phyloP scores from a whole-genome alignment of 2,113 vertebrate genomes.

The Cololabis saira region DNA sequence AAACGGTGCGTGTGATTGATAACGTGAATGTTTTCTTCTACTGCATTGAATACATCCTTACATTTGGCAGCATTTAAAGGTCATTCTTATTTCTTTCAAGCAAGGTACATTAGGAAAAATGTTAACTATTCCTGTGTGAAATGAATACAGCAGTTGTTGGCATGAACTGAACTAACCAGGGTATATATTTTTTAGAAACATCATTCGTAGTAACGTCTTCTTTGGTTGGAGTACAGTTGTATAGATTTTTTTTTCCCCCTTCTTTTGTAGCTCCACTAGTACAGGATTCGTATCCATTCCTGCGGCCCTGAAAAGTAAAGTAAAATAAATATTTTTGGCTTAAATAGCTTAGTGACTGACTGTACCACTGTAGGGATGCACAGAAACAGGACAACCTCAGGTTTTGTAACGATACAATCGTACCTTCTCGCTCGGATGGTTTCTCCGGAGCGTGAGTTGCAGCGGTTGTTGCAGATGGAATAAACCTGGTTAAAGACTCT shows the following conservation, averaged over 20 bases:
- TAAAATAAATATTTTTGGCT: slow-evolving; percentile 35
- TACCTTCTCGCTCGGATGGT: slow-evolving; percentile 66
- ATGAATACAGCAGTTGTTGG: slow-evolving; percentile 36
- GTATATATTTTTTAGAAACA: slow-evolving; percentile 46
- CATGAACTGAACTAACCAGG: slow-evolving; percentile 47
- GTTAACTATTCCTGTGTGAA: slow-evolving; percentile 27
- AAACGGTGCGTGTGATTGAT: slow-evolving; percentile 29
- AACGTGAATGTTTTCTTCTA: slow-evolving; percentile 55
- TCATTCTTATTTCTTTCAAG: slow-evolving; percentile 51
- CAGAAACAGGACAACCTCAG: slow-evolving; percentile 66
- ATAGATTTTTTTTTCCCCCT: slow-evolving; percentile 42
- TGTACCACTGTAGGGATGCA: slow-evolving; percentile 59
- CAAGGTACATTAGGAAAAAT: slow-evolving; percentile 54
- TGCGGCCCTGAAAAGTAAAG: slow-evolving; percentile 66
- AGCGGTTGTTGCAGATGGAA: slow-evolving; percentile 48
- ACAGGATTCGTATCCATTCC: slow-evolving; percentile 72
- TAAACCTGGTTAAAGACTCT: slow-evolving; percentile 58
- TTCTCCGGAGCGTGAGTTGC: slow-evolving; percentile 44
- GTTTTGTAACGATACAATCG: slow-evolving; percentile 60
- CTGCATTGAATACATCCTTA: slow-evolving; percentile 17
- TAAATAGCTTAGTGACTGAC: slow-evolving; percentile 7
- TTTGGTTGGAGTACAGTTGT: slow-evolving; percentile 70
- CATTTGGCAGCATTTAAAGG: slow-evolving; percentile 40
- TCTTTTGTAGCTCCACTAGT: slow-evolving; percentile 52
- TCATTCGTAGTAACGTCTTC: slow-evolving; percentile 41